Evolutionary conservation across 1,140 invertebrate genomes (phyloP).

Genomic region (Drosophila tsacasi): DNA sequence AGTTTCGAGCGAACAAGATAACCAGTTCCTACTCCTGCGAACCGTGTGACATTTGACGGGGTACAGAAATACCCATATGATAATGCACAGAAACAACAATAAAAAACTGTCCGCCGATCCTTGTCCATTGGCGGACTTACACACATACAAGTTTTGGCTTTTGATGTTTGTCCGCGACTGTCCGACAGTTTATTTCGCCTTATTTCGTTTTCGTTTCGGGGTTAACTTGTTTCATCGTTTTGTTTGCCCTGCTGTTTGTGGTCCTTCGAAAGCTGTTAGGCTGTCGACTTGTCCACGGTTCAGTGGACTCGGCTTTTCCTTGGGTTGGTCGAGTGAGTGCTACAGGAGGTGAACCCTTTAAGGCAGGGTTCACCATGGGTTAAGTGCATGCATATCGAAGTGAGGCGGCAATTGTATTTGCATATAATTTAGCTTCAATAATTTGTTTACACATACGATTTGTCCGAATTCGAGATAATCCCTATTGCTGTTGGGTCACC

Average conservation of each 20-base stretch:
- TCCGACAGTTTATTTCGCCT: constrained; percentile 27
- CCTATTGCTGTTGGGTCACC: neutral
- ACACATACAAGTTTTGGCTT: constrained; percentile 48
- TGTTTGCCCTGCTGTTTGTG: constrained; percentile 56
- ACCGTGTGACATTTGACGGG: constrained; percentile 48
- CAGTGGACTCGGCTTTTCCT: constrained; percentile 24
- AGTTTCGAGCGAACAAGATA: constrained; percentile 40
- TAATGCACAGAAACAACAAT: constrained; percentile 1
- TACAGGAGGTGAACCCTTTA: constrained; percentile 14
- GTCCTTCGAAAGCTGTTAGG: constrained; percentile 30
- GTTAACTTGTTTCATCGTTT: constrained; percentile 51
- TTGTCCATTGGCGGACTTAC: constrained; percentile 19
- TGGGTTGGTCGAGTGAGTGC: constrained; percentile 7
- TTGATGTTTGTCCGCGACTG: constrained; percentile 57
- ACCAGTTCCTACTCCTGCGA: constrained; percentile 45
- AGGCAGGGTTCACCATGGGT: constrained; percentile 15
- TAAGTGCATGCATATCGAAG: constrained; percentile 40
- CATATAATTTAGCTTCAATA: constrained; percentile 44
- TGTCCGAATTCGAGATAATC: constrained; percentile 26
- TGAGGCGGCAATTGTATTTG: constrained; percentile 41
- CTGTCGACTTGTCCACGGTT: constrained; percentile 62
- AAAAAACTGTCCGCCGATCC: constrained; percentile 5
- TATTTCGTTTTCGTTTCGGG: constrained; percentile 53
- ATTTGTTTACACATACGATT: constrained; percentile 41
- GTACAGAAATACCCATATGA: constrained; percentile 9